phyloP scores from a whole-genome alignment of 2,113 vertebrate species.

The Galemys pyrenaicus region DNA sequence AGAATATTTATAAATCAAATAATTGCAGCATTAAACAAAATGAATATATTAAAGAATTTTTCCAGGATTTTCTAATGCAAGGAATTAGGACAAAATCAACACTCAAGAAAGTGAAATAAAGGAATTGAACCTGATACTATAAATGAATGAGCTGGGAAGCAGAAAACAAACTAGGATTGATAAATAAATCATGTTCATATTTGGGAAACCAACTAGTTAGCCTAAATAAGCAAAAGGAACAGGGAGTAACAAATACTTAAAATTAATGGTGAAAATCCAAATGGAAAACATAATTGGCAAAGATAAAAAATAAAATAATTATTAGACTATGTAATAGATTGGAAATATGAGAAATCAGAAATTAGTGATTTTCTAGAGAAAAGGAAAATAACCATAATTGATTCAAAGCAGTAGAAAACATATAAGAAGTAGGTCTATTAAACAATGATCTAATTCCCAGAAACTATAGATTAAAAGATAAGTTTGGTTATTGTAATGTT shows the following conservation, averaged over 20 bases:
- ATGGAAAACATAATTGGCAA: not conserved
- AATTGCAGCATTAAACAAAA: not conserved
- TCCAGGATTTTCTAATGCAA: not conserved
- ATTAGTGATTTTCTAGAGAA: not conserved
- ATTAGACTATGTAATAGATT: not conserved
- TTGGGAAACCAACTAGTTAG: not conserved
- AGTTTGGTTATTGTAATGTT: not conserved
- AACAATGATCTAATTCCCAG: not conserved
- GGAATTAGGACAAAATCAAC: not conserved
- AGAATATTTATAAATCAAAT: not conserved
- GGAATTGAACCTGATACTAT: not conserved
- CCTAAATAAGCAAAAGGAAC: not conserved
- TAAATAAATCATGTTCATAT: not conserved
- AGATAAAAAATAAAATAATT: not conserved
- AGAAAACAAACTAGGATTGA: not conserved
- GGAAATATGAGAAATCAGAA: not conserved
- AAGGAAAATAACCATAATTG: not conserved
- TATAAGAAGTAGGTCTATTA: not conserved
- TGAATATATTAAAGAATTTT: not conserved
- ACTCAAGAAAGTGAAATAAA: not conserved
- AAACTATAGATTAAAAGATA: not conserved
- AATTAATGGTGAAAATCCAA: not conserved
- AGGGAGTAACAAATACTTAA: not conserved
- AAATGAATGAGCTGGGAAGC: not conserved
- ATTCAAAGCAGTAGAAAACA: not conserved